Evolutionary conservation across 2,113 vertebrate species (phyloP), one percentile per base, ranked within the genome.

Genomic region (Dasyornis broadbenti): DNA sequence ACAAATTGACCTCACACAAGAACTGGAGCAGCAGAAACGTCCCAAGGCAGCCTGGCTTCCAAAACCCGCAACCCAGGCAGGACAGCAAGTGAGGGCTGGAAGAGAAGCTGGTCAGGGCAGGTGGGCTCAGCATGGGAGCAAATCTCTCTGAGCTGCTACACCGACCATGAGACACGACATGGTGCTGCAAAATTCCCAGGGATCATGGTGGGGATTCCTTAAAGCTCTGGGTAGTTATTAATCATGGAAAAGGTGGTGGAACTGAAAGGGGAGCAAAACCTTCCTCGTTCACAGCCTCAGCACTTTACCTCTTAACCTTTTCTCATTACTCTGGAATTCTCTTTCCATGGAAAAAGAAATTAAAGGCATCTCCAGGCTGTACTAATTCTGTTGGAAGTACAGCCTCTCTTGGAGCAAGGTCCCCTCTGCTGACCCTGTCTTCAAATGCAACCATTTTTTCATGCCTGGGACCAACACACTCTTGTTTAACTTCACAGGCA

Each of bases 61-160:
- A 72, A 68, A 82, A 49, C 47, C 59, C 57, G 3, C 11, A 17
- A 1, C 15, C 27, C 39, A 78, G n/a, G 9, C 11, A 40, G 9
- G 54, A 17, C 0, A 8, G 18, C 11, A 78, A 54, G 44, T 24
- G 69, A 52, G 39, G 65, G 4, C 7, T 64, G 44, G 17, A 60
- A 65, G 59, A 64, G 24, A 5, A 65, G 28, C 33, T 65, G 40
- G 2, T 22, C 35, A 18, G 20, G 37, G 37, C 69, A 45, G 45
- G 26, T 28, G 63, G 22, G 37, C 33, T 63, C 35, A 45, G 42
- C 13, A 35, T 0, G 0, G 7, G 23, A 44, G 8, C 0, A 3
- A 42, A 39, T 24, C 20, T 9, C 31, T 18, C 47, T 21, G 6
- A 63, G 20, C 26, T 92, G 37, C 30, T 35, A 9, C 69, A 42